Evolutionary conservation across 2,888 invertebrate genomes (phyloP), one percentile per base, ranked within the genome.

Genomic region (Macaria notata): DNA sequence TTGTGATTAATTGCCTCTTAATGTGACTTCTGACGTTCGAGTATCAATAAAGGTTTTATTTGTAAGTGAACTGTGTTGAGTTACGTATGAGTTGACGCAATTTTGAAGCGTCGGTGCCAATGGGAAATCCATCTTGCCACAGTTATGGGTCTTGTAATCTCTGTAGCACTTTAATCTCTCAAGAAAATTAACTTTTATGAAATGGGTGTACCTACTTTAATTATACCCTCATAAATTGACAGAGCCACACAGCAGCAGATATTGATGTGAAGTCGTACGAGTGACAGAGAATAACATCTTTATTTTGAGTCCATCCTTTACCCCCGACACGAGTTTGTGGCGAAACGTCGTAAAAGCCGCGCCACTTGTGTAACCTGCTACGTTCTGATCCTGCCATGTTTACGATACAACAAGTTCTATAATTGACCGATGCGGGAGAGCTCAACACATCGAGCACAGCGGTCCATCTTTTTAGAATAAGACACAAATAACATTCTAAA

Each of bases 401-500:
- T 79, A 83, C 86, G 78, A 84, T 83, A 83, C 58, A 57, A 48
- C 88, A 81, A 79, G 86, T 84, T 86, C 90, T 91, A 91, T 89
- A 88, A 91, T 87, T 88, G 89, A 88, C 83, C 91, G 87, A 89
- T 86, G 90, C 88, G 89, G 91, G 91, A 91, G 91, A 90, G 88
- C 86, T 89, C 85, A 87, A 88, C 87, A 88, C 88, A 90, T 88
- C 88, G n/a, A n/a, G n/a, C n/a, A n/a, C n/a, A n/a, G 85, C 87
- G 82, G 88, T 88, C 85, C 88, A 91, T 90, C 90, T 90, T 91
- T 91, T 90, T 91, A 90, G 90, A 90, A 89, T 88, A 88, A 87
- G 85, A 90, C 90, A 89, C 88, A 89, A 91, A 91, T 91, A 91
- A 89, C 89, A 83, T 89, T 90, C 90, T 91, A 91, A 88, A 88